Evolutionary conservation across 2,797 vertebrate species (phyloP), one percentile per base, ranked within the genome.

Genomic region (Linurgus olivaceus): DNA sequence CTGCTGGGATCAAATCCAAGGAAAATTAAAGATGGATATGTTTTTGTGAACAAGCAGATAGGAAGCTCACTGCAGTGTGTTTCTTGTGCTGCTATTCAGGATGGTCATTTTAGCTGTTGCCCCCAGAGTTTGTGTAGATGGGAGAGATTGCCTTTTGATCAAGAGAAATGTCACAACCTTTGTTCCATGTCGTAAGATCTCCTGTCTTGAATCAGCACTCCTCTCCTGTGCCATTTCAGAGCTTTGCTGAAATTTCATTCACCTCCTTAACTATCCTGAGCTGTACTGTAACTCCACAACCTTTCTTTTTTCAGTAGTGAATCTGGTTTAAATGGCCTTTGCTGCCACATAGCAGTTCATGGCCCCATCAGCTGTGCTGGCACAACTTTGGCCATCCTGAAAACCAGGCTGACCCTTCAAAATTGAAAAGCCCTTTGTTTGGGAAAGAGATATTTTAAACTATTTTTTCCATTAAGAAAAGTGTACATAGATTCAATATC

Each of bases 1-100:
- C 65, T 78, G 24, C 76, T 95, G 82, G 87, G 76, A 94, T 86
- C 45, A 63, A 83, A 88, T 91, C 82, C 87, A 90, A 93, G 58
- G 72, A 51, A 94, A 90, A 82, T 42, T 54, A 68, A 77, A 35
- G 63, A 81, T 1, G 8, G 16, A 51, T 62, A 17, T 54, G 38
- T 90, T 90, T 92, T 79, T 57, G 31, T 81, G 62, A 45, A 54
- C n/a, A 57, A 68, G 48, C 31, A 63, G 48, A 52, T 12, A 75
- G 50, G 82, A 76, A 82, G 24, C 20, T 83, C 66, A 20, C 10
- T 62, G 58, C 37, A 70, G 4, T 35, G 11, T 48, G 11, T 29
- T 93, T 33, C 55, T 68, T 28, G 23, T 15, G 9, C 12, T 67
- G n/a, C 15, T 73, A 0, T 42, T 80, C n/a, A 50, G n/a, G 11